Evolutionary conservation across 1,140 invertebrate genomes (phyloP).

Genomic region (Riptortus pedestris): DNA sequence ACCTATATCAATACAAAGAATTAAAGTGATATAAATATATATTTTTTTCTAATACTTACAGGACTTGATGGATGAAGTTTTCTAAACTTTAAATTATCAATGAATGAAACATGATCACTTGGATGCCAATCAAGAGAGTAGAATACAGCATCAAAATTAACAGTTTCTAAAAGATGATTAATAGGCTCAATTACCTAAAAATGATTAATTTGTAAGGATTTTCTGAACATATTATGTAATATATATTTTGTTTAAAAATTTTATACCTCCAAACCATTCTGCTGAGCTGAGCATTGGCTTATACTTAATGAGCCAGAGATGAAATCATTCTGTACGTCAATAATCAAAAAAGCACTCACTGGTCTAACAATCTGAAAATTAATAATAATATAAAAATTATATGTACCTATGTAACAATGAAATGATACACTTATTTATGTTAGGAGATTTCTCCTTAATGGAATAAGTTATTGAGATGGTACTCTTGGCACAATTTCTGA

Average conservation of each 20-base stretch:
- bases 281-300: slow-evolving; percentile 81
- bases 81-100: slow-evolving; percentile 71
- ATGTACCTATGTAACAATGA: too few relatives aligned
- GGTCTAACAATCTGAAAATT: slow-evolving; percentile 65
- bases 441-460: too few relatives aligned
- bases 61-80: slow-evolving; percentile 57
- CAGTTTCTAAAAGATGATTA: slow-evolving; percentile 73
- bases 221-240: too few relatives aligned
- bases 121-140: slow-evolving; percentile 98
- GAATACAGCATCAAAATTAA: slow-evolving; percentile 83
- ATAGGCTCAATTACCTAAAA: slow-evolving; percentile 74
- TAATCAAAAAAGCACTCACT: slow-evolving; percentile 79
- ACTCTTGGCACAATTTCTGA: too few relatives aligned
- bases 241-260: too few relatives aligned
- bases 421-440: too few relatives aligned
- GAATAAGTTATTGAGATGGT: too few relatives aligned
- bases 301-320: slow-evolving; percentile 89
- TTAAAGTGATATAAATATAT: too few relatives aligned
- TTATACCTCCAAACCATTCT: slow-evolving; percentile 77
- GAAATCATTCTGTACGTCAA: slow-evolving; percentile 98
- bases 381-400: too few relatives aligned
- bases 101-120: slow-evolving; percentile 89
- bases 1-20: too few relatives aligned
- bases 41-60: slow-evolving; percentile 37
- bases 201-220: too few relatives aligned